Evolutionary conservation across 2,797 vertebrate species (phyloP).

Genomic region (Tamandua tetradactyla): DNA sequence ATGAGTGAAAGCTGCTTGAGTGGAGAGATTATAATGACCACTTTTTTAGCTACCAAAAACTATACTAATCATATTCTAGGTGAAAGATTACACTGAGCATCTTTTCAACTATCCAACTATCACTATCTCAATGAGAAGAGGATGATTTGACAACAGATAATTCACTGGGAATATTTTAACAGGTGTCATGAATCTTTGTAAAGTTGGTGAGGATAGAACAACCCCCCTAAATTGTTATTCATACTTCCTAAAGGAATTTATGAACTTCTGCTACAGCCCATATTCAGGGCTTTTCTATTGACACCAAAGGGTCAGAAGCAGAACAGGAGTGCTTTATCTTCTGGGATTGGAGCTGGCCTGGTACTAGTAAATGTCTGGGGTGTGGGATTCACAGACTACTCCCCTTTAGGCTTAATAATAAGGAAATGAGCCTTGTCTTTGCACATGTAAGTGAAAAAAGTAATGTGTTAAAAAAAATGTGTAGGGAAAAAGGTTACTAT

Average conservation of each 20-base stretch:
- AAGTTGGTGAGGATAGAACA: not conserved
- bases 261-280: not conserved
- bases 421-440: too few relatives aligned
- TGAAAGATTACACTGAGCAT: too few relatives aligned
- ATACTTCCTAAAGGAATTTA: not conserved
- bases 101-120: too few relatives aligned
- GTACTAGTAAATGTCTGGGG: not conserved
- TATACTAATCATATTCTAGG: too few relatives aligned
- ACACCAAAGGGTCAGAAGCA: not conserved
- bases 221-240: not conserved
- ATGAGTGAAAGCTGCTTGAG: too few relatives aligned
- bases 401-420: too few relatives aligned
- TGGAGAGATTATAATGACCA: too few relatives aligned
- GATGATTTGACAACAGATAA: not conserved
- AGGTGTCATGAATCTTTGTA: not conserved
- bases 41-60: too few relatives aligned
- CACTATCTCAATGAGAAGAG: not conserved
- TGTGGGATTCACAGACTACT: too few relatives aligned
- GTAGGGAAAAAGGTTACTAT: too few relatives aligned
- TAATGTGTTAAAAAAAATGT: too few relatives aligned
- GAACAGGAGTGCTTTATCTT: not conserved
- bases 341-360: not conserved
- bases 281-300: not conserved
- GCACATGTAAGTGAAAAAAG: too few relatives aligned
- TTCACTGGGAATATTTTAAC: not conserved